Evolutionary conservation across 2,888 invertebrate species (phyloP).

Genomic region (Noctua janthina): DNA sequence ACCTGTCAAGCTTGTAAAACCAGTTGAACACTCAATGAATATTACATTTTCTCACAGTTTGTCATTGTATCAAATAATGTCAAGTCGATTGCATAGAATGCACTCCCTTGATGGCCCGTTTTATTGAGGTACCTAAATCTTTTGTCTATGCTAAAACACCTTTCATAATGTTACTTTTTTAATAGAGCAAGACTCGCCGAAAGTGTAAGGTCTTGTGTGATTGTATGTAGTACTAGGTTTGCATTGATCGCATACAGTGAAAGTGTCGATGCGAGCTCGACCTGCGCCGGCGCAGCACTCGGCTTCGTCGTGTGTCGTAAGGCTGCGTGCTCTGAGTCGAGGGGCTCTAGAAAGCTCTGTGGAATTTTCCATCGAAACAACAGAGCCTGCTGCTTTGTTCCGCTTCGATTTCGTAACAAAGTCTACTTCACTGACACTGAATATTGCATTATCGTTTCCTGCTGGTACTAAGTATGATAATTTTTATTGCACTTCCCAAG

Average conservation of each 20-base stretch:
- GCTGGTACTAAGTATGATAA: slow-evolving; percentile 47
- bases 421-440: slow-evolving; percentile 40
- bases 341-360: slow-evolving; percentile 83
- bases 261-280: slow-evolving; percentile 78
- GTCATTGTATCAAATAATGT: slow-evolving; percentile 63
- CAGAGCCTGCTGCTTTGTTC: slow-evolving; percentile 68
- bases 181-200: slow-evolving; percentile 61
- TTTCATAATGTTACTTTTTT: slow-evolving; percentile 36
- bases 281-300: slow-evolving; percentile 64
- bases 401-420: slow-evolving; percentile 68
- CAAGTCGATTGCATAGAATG: slow-evolving; percentile 54
- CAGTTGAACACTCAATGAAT: slow-evolving; percentile 63
- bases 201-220: slow-evolving; percentile 73
- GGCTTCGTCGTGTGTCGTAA: slow-evolving; percentile 77
- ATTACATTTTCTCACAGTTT: slow-evolving; percentile 62
- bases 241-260: slow-evolving; percentile 79
- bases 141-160: neutral
- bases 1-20: slow-evolving; percentile 60
- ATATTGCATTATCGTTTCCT: slow-evolving; percentile 59
- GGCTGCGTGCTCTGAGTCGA: slow-evolving; percentile 69
- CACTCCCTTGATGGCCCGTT: neutral
- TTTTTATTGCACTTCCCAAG: slow-evolving; percentile 52
- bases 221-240: slow-evolving; percentile 53
- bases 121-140: neutral
- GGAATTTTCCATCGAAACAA: slow-evolving; percentile 79